phyloP scores from a whole-genome alignment of 92 coral and sea anemone species.

The Umimayanthus kanabou region DNA sequence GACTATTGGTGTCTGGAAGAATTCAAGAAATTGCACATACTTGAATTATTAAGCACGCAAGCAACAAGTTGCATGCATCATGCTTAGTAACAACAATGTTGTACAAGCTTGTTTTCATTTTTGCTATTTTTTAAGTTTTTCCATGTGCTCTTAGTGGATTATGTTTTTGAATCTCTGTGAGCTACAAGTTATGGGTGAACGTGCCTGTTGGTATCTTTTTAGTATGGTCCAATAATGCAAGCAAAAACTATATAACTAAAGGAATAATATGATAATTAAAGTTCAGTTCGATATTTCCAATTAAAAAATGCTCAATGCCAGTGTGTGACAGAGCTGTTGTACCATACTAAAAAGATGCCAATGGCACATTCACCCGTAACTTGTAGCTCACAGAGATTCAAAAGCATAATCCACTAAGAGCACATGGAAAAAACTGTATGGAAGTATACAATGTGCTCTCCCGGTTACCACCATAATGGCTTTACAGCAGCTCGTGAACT shows the following conservation, averaged over 20 bases:
- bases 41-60: background rate
- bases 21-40: background rate
- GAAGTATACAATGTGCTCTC: background rate
- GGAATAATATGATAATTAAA: background rate
- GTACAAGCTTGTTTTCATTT: background rate
- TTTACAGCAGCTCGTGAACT: too few species aligned
- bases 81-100: background rate
- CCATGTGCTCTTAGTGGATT: too few species aligned
- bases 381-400: background rate
- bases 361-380: background rate
- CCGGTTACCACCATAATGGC: too few species aligned
- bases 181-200: background rate
- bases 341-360: background rate
- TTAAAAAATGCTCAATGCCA: background rate
- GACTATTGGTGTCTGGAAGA: conserved; percentile 40
- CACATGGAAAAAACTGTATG: too few species aligned
- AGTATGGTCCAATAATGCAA: background rate
- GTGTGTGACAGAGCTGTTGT: background rate
- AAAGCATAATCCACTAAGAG: background rate
- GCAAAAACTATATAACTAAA: background rate
- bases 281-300: background rate
- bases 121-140: background rate
- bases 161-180: background rate
- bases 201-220: too few species aligned
- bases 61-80: background rate